Conservation (phyloP, 1,140 invertebrate species). For the Sesamia nonagrioides region DNA sequence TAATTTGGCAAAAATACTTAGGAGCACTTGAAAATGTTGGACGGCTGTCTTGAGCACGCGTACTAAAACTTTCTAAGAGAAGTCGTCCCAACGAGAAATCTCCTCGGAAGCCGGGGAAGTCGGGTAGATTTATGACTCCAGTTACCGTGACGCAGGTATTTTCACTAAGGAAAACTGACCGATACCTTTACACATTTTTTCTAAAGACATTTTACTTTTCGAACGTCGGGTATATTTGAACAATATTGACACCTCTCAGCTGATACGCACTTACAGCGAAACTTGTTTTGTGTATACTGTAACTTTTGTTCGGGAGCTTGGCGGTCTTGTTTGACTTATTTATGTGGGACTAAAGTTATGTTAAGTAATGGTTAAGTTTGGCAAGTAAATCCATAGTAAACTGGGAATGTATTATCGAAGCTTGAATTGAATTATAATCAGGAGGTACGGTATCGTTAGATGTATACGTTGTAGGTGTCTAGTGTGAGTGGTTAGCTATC, state of each 20-base stretch:
- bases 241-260: constrained; percentile 34
- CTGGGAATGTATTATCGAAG: background rate
- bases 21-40: constrained; percentile 64
- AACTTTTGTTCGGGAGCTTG: constrained; percentile 7
- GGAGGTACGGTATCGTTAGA: background rate
- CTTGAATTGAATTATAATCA: background rate
- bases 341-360: background rate
- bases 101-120: constrained; percentile 68
- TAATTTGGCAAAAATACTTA: constrained; percentile 68
- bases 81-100: constrained; percentile 74
- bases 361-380: constrained; percentile 14
- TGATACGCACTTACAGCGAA: constrained; percentile 15
- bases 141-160: constrained; percentile 80
- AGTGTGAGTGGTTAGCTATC: background rate
- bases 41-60: constrained; percentile 71
- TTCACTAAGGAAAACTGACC: constrained; percentile 72
- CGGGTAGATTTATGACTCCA: constrained; percentile 76
- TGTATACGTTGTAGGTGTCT: background rate
- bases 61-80: constrained; percentile 75
- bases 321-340: background rate
- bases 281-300: constrained; percentile 13
- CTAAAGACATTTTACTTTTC: constrained; percentile 59
- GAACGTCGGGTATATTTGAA: constrained; percentile 11
- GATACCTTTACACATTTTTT: constrained; percentile 60
- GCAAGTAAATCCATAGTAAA: background rate